Base-by-base conservation (phyloP, 1,140 invertebrate species). In the Eriocheir sinensis region DNA sequence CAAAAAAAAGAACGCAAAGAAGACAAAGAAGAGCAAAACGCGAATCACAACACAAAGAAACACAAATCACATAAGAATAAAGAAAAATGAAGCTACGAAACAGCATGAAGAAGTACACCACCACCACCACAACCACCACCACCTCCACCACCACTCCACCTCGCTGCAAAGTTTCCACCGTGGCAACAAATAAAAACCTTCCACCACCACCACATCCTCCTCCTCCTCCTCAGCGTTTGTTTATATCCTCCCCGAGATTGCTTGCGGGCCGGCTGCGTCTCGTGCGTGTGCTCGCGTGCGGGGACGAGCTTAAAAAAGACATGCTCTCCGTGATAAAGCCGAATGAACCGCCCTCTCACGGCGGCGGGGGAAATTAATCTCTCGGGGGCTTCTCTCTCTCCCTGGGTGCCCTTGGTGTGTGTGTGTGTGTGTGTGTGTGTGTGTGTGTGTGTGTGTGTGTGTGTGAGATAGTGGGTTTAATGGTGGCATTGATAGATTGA, bases 231-330 rank as follows among this genome's bases (percentile, higher is more conserved):
- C 60, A n/a, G 60, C 53, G 53, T n/a, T 72, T 72, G 60, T 72
- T 72, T 72, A 72, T 72, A 72, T 72, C 60, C 60, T 72, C 60
- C 60, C n/a, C 9, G 60, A 72, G 60, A 72, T 72, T 72, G 60
- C 60, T 72, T 72, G 60, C 60, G 27, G 60, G 27, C 21, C 27
- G 60, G 6, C 17, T 0, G 60, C 60, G 60, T 72, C 60, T 72
- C 60, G 60, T 72, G 60, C 60, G 60, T 72, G 60, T 72, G 60
- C 60, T 72, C n/a, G 60, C 60, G 60, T 72, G 60, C 60, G 27
- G n/a, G n/a, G 60, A 8, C 17, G 1, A 8, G 60, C 60, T 72
- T 72, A 72, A 72, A 72, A 72, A 72, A 72, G 60, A 72, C 60
- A 72, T 72, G 60, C 27, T 1, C n/a, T n/a, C n/a, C 60, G 60